Evolutionary conservation across 2,888 invertebrate species (phyloP).

Genomic region (Coelopa pilipes): DNA sequence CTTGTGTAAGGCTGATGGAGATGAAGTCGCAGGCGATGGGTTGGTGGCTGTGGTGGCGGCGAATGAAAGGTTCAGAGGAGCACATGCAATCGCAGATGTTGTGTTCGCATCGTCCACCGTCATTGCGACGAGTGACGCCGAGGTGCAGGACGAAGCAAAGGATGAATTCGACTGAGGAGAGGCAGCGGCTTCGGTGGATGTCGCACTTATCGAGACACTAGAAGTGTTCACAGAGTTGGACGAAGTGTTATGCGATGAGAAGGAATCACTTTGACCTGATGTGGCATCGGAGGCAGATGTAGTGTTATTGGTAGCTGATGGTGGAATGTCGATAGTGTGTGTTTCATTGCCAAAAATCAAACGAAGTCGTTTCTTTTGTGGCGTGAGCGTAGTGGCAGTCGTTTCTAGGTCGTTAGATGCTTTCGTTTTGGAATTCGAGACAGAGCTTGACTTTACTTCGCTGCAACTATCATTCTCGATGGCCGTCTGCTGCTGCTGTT

Average conservation of each 20-base stretch:
- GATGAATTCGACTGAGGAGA: constrained; percentile 49
- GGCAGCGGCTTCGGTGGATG: constrained; percentile 42
- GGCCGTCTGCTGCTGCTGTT: constrained; percentile 18
- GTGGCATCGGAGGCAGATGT: constrained; percentile 37
- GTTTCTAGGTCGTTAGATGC: constrained; percentile 16
- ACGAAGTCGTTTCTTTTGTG: constrained; percentile 85
- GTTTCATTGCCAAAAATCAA: constrained; percentile 90
- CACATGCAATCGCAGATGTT: constrained; percentile 22
- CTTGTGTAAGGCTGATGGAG: constrained; percentile 17
- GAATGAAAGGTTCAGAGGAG: constrained; percentile 43
- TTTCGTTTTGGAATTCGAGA: background rate
- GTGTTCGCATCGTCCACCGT: constrained; percentile 32
- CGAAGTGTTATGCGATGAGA: constrained; percentile 35
- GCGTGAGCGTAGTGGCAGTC: constrained; percentile 64
- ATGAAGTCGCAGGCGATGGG: background rate
- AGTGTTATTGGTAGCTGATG: constrained; percentile 68
- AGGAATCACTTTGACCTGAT: constrained; percentile 34
- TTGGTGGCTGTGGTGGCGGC: constrained; percentile 35
- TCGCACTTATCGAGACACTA: constrained; percentile 30
- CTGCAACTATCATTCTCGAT: constrained; percentile 21
- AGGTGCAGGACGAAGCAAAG: constrained; percentile 54
- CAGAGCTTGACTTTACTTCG: background rate
- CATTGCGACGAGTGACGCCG: constrained; percentile 47
- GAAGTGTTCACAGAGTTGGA: constrained; percentile 46
- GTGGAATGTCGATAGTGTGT: constrained; percentile 88